phyloP scores from a whole-genome alignment of 2,797 vertebrate genomes.

The Fistularia tabacaria region DNA sequence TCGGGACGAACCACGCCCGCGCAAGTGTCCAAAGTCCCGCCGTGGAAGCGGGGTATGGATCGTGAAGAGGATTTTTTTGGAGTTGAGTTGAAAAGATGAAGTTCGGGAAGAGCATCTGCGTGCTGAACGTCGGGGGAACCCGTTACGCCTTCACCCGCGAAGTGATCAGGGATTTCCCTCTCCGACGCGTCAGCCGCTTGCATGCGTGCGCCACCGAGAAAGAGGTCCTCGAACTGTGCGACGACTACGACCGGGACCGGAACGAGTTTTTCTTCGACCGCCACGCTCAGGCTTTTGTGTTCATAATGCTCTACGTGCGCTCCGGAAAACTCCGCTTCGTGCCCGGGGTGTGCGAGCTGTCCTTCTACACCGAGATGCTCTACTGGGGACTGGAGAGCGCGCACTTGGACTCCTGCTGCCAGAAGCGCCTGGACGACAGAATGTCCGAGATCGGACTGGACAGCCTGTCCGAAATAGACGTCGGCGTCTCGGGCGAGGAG shows the following conservation, averaged over 20 bases:
- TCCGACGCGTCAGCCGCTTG: constrained; percentile 90
- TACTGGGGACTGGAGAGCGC: constrained; percentile 97
- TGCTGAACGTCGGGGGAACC: constrained; percentile 94
- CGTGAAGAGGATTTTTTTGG: constrained; percentile 29
- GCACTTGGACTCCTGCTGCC: constrained; percentile 95
- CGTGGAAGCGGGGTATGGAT: constrained; percentile 29
- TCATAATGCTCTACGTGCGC: constrained; percentile 96
- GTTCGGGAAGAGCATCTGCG: constrained; percentile 82
- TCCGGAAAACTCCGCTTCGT: constrained; percentile 95
- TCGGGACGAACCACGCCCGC: constrained; percentile 50
- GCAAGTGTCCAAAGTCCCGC: constrained; percentile 30
- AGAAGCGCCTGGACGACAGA: constrained; percentile 93
- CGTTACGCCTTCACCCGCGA: constrained; percentile 93
- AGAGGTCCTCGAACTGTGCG: constrained; percentile 96
- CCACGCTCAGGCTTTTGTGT: constrained; percentile 95
- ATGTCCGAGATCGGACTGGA: constrained; percentile 91
- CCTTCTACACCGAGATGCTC: constrained; percentile 97
- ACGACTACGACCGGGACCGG: constrained; percentile 95
- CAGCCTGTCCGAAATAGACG: constrained; percentile 79
- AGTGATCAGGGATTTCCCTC: constrained; percentile 94
- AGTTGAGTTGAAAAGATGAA: constrained; percentile 67
- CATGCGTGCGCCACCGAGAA: constrained; percentile 93
- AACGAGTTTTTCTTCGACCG: constrained; percentile 99
- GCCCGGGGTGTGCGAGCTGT: constrained; percentile 95
- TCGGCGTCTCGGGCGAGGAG: constrained; percentile 64